Conservation (phyloP, 2,888 invertebrate genomes). For the Chrysomela aeneicollis region DNA sequence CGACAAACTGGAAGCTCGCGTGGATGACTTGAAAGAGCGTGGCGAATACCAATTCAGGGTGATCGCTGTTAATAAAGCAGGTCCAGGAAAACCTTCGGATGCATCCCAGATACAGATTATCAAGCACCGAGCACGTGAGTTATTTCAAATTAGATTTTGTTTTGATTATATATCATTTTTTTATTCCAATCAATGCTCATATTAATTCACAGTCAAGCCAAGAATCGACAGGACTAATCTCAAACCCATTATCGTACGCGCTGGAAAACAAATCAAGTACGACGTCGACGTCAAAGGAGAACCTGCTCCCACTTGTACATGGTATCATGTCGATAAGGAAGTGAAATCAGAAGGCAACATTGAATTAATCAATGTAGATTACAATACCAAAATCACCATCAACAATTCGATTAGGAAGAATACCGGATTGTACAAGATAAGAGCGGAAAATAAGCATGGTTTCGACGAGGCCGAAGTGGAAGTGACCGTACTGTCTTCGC, state of each 20-base stretch:
- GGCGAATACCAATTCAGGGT: conserved; percentile 93
- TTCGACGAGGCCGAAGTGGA: conserved; percentile 93
- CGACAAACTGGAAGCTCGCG: conserved; percentile 75
- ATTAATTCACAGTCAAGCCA: conserved; percentile 87
- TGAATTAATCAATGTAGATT: conserved; percentile 85
- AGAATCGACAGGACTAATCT: conserved; percentile 95
- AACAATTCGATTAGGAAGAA: conserved; percentile 82
- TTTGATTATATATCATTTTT: not conserved
- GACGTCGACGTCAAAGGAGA: conserved; percentile 95
- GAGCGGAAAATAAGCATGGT: conserved; percentile 91
- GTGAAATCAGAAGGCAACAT: conserved; percentile 74
- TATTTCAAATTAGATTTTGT: too few relatives aligned
- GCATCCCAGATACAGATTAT: conserved; percentile 89
- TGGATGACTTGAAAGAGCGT: conserved; percentile 86
- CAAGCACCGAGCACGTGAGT: conserved; percentile 86
- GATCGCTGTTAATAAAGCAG: conserved; percentile 92
- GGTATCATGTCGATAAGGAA: conserved; percentile 85
- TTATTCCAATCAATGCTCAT: too few relatives aligned
- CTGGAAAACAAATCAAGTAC: conserved; percentile 91
- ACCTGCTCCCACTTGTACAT: conserved; percentile 91
- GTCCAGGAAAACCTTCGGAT: conserved; percentile 88
- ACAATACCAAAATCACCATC: conserved; percentile 87
- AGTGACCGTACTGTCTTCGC: conserved; percentile 85
- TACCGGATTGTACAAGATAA: conserved; percentile 89
- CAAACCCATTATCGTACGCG: conserved; percentile 86